phyloP scores from a whole-genome alignment of 2,113 vertebrate genomes.

The Leptocoma aspasia region DNA sequence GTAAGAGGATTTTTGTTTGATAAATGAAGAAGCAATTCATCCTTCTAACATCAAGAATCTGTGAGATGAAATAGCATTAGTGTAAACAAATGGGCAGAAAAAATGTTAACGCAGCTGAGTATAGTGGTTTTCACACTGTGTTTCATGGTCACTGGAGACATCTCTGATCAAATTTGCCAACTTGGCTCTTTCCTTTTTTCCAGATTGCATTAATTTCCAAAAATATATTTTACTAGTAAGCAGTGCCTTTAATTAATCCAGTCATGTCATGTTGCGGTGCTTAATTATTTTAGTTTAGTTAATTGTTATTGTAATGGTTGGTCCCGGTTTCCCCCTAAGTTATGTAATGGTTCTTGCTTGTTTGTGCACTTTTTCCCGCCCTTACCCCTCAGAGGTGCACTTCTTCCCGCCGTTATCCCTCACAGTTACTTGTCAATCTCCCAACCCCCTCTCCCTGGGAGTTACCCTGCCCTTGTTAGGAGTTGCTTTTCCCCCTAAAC shows the following conservation, averaged over 20 bases:
- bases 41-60: neutral
- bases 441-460: too few species aligned
- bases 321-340: too few species aligned
- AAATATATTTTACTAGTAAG: neutral
- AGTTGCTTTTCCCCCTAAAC: too few species aligned
- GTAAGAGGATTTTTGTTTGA: neutral
- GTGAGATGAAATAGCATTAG: neutral
- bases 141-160: neutral
- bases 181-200: neutral
- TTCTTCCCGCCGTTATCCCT: too few species aligned
- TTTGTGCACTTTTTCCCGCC: too few species aligned
- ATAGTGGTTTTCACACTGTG: neutral
- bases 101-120: neutral
- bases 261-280: too few species aligned
- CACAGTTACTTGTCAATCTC: too few species aligned
- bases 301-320: too few species aligned
- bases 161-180: neutral
- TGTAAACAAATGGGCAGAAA: neutral
- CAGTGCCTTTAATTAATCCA: neutral
- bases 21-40: neutral
- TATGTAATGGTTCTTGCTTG: too few species aligned
- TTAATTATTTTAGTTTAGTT: too few species aligned
- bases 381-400: too few species aligned
- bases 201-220: neutral
- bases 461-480: too few species aligned